Base-by-base conservation (phyloP, 2,888 invertebrate species). In the Thysanoteuthis rhombus region DNA sequence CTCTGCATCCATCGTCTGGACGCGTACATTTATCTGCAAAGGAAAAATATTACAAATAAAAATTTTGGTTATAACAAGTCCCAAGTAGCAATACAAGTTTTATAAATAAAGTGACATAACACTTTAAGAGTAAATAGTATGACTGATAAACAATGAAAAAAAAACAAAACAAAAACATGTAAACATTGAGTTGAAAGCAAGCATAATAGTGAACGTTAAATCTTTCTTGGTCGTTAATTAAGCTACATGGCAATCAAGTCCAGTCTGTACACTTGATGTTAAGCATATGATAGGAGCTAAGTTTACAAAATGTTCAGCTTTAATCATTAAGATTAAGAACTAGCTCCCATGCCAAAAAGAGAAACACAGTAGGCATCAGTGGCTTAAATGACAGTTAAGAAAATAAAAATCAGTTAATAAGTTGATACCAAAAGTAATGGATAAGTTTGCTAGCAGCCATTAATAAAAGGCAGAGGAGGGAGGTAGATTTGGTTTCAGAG, bases 1-100 rank as follows among this genome's bases (percentile, higher is more conserved):
- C 98, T 99, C 99, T 97, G 99, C 99, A 98, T 99, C 99, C 99
- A 99, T 99, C 97, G 99, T 99, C 97, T 99, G 99, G 98, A 99
- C 99, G 97, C 99, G 98, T 97, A 99, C 99, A 98, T 99, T 99
- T 98, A 99, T 98, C 97, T 97, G 96, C 94, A 97, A 96, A 38
- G 16, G n/a, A 93, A 92, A 92, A 75, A 92, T 93, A 47, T 92
- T 75, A 93, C 47, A 93, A 22, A 89, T 52, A 42, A 89, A 40
- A 93, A 39, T 22, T 45, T 47, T 32, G 58, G 25, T 16, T 89
- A 89, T 22, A 89, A 75, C 89, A 75, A 28, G 32, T 38, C 16
- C n/a, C n/a, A n/a, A n/a, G n/a, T n/a, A n/a, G n/a, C 38, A 39
- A 40, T 32, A 22, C 28, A n/a, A 45, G 32, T 36, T 89, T 6